A percentile compares a stretch with the other conserved stretches of the same genome.
Conservation (phyloP, 2,888 invertebrate genomes). For the Kryphioiulus occultus region DNA sequence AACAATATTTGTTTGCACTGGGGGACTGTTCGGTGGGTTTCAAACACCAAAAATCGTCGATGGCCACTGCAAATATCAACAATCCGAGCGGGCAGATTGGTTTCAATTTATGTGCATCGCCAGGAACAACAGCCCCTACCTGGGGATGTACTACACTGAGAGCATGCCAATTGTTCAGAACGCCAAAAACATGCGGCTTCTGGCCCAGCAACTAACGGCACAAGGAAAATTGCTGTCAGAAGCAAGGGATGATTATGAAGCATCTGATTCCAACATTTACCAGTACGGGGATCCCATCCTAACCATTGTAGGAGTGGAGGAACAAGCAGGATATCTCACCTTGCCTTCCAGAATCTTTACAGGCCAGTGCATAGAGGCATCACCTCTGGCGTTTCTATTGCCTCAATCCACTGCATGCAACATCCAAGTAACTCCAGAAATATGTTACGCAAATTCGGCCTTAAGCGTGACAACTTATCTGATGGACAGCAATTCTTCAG, state of each 20-base stretch:
- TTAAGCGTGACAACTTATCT: neutral
- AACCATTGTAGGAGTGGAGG: neutral
- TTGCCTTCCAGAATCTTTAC: constrained; percentile 15
- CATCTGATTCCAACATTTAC: neutral
- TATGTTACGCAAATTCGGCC: neutral
- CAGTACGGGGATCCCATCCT: constrained; percentile 7
- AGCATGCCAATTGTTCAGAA: neutral
- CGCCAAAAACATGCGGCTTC: neutral
- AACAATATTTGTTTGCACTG: neutral
- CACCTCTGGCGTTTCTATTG: neutral
- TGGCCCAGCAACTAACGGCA: neutral
- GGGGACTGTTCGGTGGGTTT: neutral
- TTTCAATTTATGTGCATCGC: constrained; percentile 44
- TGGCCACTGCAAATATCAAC: neutral
- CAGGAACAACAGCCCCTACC: constrained; percentile 45
- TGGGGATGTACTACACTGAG: neutral
- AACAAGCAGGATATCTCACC: neutral
- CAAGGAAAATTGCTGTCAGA: neutral
- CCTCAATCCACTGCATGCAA: neutral
- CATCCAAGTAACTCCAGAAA: neutral
- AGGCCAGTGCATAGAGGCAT: constrained; percentile 25
- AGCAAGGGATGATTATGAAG: neutral
- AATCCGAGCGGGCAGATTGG: neutral
- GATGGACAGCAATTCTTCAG: neutral
- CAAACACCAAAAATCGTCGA: neutral